These are phyloP conservation scores for Solenopsis fugax DNA, from an alignment of 1,140 invertebrate species.

Conservation along the genomic window DNA sequence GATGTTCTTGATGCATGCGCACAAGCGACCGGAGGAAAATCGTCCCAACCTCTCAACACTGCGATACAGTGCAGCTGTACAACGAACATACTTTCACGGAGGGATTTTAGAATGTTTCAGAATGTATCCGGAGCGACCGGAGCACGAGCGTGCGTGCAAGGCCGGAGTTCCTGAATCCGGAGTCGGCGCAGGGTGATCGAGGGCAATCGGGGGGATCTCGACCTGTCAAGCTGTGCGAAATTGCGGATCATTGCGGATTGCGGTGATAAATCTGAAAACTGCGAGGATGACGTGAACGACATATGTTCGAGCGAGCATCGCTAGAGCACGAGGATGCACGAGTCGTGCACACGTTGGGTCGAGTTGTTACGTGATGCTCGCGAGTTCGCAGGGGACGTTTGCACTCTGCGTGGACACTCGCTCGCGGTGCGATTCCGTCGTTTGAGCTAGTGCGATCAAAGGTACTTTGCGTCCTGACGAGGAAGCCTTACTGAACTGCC, in stretches of 20 bases:
- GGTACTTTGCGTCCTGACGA: not conserved
- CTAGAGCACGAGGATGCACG: slow-evolving; percentile 6
- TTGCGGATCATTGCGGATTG: too few species aligned
- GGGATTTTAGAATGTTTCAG: not conserved
- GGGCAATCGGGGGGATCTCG: not conserved
- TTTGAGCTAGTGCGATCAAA: not conserved
- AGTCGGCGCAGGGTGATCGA: not conserved
- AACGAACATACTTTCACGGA: not conserved
- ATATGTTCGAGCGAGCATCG: not conserved
- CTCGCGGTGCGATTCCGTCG: not conserved
- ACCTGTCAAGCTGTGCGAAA: not conserved
- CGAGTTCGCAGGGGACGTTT: not conserved
- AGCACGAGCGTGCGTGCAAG: not conserved
- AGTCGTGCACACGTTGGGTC: not conserved
- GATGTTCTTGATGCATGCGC: too few species aligned
- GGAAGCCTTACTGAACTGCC: not conserved
- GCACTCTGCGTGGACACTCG: not conserved
- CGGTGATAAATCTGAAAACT: too few species aligned
- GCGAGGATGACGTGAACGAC: too few species aligned
- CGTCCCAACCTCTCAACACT: too few species aligned
- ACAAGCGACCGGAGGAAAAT: not conserved
- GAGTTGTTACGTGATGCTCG: not conserved
- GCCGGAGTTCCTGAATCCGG: too few species aligned
- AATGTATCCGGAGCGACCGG: not conserved
- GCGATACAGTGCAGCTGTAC: not conserved